These are phyloP conservation scores for Bolinopsis microptera DNA, from an alignment of 37 sponge, comb jelly and placozoan species.

Conservation along the genomic window DNA sequence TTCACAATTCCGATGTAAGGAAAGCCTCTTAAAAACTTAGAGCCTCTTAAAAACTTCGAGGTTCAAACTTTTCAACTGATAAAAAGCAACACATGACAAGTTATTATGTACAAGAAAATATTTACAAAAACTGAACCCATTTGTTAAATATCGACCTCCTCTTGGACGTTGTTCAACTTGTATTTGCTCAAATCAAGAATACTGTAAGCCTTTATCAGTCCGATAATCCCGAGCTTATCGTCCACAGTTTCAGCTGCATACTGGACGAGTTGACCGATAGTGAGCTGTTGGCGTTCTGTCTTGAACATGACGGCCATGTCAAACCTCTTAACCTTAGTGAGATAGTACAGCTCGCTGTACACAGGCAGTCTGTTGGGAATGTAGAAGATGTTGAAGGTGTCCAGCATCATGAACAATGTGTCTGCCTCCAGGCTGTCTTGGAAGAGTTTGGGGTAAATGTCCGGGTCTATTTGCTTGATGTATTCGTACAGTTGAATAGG, in stretches of 20 bases:
- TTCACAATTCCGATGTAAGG: no score
- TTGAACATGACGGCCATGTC: slow-evolving; percentile 89
- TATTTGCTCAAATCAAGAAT: slow-evolving; percentile 26
- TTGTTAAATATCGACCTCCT: not conserved
- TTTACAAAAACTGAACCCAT: not conserved
- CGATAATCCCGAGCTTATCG: slow-evolving; percentile 35
- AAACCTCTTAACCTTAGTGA: slow-evolving; percentile 85
- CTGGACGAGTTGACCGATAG: slow-evolving; percentile 47
- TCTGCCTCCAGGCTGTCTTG: slow-evolving; percentile 67
- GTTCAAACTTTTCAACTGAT: no score
- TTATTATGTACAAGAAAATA: no score
- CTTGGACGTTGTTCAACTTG: not conserved
- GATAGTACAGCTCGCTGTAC: slow-evolving; percentile 70
- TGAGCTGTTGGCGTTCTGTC: slow-evolving; percentile 46
- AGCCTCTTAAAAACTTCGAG: no score
- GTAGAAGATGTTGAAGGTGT: slow-evolving; percentile 66
- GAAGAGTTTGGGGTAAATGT: slow-evolving; percentile 68
- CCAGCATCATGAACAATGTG: slow-evolving; percentile 50
- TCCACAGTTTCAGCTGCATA: slow-evolving; percentile 23
- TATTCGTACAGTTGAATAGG: slow-evolving; percentile 66
- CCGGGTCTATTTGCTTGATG: slow-evolving; percentile 65
- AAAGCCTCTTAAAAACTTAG: no score
- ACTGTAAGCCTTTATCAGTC: slow-evolving; percentile 35
- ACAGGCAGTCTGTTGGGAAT: slow-evolving; percentile 64
- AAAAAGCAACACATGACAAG: no score